phyloP scores from a whole-genome alignment of 2,113 vertebrate genomes.

The Cebus imitator region DNA sequence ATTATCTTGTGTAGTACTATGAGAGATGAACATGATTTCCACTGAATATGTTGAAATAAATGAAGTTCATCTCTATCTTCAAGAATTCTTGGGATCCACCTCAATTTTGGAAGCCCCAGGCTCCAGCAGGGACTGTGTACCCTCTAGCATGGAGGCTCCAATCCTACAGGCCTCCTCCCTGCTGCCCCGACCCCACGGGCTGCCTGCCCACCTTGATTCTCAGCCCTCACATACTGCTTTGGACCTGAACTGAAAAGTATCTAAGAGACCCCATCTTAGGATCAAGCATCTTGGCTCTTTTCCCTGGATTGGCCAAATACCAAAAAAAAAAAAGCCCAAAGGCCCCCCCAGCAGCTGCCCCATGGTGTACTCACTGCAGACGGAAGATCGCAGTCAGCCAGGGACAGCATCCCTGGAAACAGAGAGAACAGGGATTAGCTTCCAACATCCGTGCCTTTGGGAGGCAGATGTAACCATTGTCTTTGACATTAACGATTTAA shows the following conservation, averaged over 20 bases:
- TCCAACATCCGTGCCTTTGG: neutral
- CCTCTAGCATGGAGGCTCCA: neutral
- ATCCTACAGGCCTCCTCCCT: neutral
- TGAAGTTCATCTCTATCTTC: neutral
- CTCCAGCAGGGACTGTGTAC: neutral
- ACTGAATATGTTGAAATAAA: neutral
- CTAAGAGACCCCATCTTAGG: neutral
- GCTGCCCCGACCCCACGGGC: neutral
- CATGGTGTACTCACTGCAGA: conserved; percentile 91
- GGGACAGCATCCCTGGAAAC: conserved; percentile 90
- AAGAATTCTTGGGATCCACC: neutral
- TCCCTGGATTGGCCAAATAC: neutral
- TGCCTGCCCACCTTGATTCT: neutral
- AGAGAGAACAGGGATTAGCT: conserved; percentile 34
- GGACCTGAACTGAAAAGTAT: neutral
- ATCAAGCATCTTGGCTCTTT: neutral
- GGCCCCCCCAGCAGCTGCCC: no score
- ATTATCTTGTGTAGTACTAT: neutral
- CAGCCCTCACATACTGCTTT: neutral
- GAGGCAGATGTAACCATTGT: neutral
- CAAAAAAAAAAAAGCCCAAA: neutral
- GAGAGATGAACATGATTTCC: neutral
- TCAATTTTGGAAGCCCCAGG: neutral
- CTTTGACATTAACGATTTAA: neutral
- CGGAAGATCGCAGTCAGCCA: conserved; percentile 92